Percentiles rank a stretch among this genome's conserved stretches.
These are phyloP conservation scores for Alligator sinensis DNA, from an alignment of 2,113 vertebrate genomes.

Conservation along the genomic window DNA sequence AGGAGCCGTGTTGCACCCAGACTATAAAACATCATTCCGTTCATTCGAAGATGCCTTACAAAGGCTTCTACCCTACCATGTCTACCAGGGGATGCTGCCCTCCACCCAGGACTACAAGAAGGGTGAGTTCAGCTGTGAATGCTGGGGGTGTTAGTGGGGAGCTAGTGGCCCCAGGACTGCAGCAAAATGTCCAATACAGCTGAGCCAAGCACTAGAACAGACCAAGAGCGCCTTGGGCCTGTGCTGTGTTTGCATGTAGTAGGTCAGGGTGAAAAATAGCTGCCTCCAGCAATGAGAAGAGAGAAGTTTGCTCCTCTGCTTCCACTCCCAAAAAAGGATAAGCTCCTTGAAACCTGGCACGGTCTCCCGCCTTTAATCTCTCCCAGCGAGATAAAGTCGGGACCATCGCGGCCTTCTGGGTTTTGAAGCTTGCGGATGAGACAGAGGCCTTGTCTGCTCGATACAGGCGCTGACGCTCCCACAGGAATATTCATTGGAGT, in stretches of 20 bases:
- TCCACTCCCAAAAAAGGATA: not conserved
- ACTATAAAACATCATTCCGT: constrained; percentile 89
- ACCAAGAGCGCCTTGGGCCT: too few relatives aligned
- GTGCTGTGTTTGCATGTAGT: not conserved
- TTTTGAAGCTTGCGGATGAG: too few relatives aligned
- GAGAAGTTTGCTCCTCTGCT: not conserved
- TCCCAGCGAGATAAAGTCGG: not conserved
- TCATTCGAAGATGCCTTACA: constrained; percentile 89
- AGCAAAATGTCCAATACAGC: not conserved
- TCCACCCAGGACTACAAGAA: constrained; percentile 85
- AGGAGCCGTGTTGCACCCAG: constrained; percentile 91
- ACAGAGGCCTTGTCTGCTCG: not conserved
- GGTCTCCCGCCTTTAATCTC: too few relatives aligned
- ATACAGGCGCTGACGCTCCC: too few relatives aligned
- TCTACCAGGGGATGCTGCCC: constrained; percentile 92
- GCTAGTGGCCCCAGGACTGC: not conserved
- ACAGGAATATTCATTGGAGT: too few relatives aligned
- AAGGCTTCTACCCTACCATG: constrained; percentile 92
- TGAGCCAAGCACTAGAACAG: not conserved
- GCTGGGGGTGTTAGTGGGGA: not conserved
- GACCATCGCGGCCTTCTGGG: not conserved
- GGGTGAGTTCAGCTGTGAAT: constrained; percentile 73
- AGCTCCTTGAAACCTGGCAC: not conserved
- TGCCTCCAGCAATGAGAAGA: not conserved
- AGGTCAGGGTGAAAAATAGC: not conserved